phyloP scores from a whole-genome alignment of 2,113 vertebrate genomes.

The Lepus timidus region DNA sequence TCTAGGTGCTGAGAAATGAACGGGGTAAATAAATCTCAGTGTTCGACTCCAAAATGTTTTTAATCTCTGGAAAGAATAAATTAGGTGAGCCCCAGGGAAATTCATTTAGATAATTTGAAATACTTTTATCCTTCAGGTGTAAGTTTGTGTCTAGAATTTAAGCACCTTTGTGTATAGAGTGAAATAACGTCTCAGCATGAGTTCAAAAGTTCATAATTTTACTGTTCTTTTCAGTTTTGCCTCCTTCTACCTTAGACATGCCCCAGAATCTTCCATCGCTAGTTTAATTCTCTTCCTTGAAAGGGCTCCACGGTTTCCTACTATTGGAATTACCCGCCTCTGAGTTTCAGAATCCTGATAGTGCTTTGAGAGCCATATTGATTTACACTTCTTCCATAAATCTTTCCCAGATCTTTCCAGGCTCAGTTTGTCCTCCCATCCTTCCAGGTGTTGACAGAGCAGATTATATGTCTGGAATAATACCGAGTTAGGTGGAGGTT shows the following conservation, averaged over 20 bases:
- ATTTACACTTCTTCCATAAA: neutral
- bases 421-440: neutral
- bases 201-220: neutral
- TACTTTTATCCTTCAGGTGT: neutral
- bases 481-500: neutral
- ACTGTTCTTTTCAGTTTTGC: constrained; percentile 1
- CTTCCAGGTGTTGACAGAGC: constrained; percentile 4
- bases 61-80: constrained; percentile 47
- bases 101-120: constrained; percentile 31
- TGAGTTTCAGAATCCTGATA: constrained; percentile 17
- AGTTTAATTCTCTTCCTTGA: neutral
- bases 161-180: neutral
- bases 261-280: neutral
- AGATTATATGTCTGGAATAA: neutral
- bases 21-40: constrained; percentile 44
- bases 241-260: neutral
- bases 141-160: constrained; percentile 23
- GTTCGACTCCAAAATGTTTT: constrained; percentile 16
- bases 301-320: neutral
- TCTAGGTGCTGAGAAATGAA: constrained; percentile 42
- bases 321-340: neutral
- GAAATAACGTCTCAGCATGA: neutral
- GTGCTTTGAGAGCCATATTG: neutral
- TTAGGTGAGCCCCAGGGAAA: neutral
- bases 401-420: neutral